phyloP scores from a whole-genome alignment of 2,113 vertebrate genomes.

The Labeo rohita region DNA sequence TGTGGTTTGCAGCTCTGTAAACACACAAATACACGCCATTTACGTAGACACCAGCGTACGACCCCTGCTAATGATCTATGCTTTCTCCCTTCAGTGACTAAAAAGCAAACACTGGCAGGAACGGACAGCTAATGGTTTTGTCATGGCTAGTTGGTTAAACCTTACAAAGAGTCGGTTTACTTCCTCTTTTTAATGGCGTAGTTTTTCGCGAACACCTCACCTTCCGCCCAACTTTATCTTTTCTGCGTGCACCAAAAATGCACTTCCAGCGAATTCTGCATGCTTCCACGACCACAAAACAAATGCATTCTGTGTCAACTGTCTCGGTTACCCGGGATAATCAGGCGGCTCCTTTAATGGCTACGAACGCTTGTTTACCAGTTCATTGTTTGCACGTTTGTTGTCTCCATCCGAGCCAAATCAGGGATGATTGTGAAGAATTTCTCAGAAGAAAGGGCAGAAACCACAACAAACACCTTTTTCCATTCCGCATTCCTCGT shows the following conservation, averaged over 20 bases:
- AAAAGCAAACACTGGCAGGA: conserved; percentile 43
- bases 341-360: conserved; percentile 48
- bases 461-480: conserved; percentile 60
- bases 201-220: neutral
- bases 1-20: conserved; percentile 24
- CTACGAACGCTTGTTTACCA: conserved; percentile 56
- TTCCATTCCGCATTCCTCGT: conserved; percentile 48
- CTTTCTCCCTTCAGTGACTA: conserved; percentile 40
- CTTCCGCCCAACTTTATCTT: neutral
- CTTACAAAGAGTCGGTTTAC: conserved; percentile 14
- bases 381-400: conserved; percentile 50
- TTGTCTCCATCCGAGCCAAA: conserved; percentile 47
- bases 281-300: conserved; percentile 27
- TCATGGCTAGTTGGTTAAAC: conserved; percentile 27
- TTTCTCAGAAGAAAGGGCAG: conserved; percentile 30
- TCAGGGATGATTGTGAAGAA: conserved; percentile 56
- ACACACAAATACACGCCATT: conserved; percentile 42
- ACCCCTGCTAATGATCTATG: conserved; percentile 48
- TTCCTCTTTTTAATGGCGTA: neutral
- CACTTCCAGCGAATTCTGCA: conserved; percentile 30
- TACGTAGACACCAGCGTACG: conserved; percentile 16
- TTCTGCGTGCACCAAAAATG: neutral
- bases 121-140: conserved; percentile 16
- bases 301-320: conserved; percentile 45
- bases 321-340: conserved; percentile 45